Evolutionary conservation across 2,797 vertebrate genomes (phyloP), one percentile per base, ranked within the genome.

Genomic region (Rhabdomys pumilio): DNA sequence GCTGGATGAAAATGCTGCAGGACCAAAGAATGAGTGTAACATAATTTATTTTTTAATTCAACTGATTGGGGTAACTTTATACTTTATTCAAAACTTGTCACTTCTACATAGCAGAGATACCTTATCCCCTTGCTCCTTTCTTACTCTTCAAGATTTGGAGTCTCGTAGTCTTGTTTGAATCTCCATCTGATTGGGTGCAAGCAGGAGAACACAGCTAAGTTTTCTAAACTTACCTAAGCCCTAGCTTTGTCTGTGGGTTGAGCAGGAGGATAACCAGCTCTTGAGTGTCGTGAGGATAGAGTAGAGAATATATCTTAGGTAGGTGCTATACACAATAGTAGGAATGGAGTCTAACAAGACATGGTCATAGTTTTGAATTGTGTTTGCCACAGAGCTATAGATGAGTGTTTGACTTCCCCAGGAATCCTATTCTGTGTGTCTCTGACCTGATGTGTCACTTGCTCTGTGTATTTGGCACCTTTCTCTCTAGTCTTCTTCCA

Each of bases 11-110:
- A 93, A 87, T 86, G 86, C 47, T 41, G 1, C 38, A 29, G 47
- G 86, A 65, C 67, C 86, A 47, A 65, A 93, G 44, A 77, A 20
- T 4, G 41, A 20, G 31, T n/a, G 1, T n/a, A 41, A 59, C 31
- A 0, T 75, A 29, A 38, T 77, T 94, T 92, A 75, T 85, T 47
- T 72, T 69, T 17, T 7, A 69, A 31, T 59, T 67, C 41, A 95
- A 81, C 59, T 75, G 47, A 50, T 91, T 69, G 77, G 76, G 57
- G 38, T 95, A 15, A 34, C 31, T 79, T 93, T 75, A 91, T 50
- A 47, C 38, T 94, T 96, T 80, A 76, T 59, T 94, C 22, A 75
- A 38, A 96, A 38, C 41, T 13, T 92, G 26, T 61, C 65, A 24
- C 31, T 61, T 87, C 12, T 85, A 10, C 69, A 24, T 69, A 65